phyloP scores from a whole-genome alignment of 2,113 vertebrate species.

The Guaruba guarouba region DNA sequence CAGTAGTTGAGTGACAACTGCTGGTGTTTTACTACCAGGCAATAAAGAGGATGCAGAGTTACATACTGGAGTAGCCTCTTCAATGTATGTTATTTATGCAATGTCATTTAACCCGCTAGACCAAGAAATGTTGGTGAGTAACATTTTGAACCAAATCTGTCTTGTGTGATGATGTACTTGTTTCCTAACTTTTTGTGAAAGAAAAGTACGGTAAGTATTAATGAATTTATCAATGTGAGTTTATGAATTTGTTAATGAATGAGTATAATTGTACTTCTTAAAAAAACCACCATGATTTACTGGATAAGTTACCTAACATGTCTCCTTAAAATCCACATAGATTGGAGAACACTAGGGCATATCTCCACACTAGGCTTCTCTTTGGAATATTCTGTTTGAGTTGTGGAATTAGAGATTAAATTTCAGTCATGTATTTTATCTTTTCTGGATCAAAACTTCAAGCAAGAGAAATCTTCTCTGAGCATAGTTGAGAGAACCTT shows the following conservation, averaged over 20 bases:
- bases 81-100: neutral
- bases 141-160: neutral
- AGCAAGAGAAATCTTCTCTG: neutral
- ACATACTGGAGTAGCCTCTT: neutral
- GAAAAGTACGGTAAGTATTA: neutral
- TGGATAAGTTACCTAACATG: neutral
- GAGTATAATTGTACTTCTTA: neutral
- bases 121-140: neutral
- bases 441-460: neutral
- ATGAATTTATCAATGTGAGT: neutral
- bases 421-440: neutral
- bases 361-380: neutral
- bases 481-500: neutral
- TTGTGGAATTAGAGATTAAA: neutral
- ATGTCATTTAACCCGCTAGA: neutral
- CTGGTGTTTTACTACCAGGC: neutral
- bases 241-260: neutral
- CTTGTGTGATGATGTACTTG: neutral
- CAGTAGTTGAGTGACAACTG: constrained; percentile 10
- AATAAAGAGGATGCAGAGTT: neutral
- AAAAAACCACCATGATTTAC: fast-evolving
- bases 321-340: neutral
- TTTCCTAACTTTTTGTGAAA: neutral
- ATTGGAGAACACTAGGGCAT: neutral
- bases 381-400: neutral